These are phyloP conservation scores for Spodoptera frugiperda DNA, from an alignment of 1,140 invertebrate species.

Conservation along the genomic window DNA sequence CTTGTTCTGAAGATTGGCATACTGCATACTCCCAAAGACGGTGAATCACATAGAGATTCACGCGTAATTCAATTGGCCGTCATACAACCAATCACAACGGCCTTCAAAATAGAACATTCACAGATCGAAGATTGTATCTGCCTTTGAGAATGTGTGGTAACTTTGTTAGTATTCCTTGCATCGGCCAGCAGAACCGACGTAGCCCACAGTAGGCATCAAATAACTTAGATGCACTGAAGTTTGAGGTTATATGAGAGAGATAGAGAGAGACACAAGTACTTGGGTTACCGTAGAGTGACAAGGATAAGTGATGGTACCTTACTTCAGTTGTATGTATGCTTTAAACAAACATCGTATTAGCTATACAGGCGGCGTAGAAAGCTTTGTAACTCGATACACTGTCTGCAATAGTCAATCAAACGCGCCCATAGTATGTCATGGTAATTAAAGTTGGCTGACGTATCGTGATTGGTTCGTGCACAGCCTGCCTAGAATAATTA, in stretches of 20 bases:
- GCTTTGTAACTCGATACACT: background rate
- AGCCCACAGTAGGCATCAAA: background rate
- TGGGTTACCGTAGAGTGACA: no score
- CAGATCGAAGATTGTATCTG: background rate
- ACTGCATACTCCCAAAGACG: no score
- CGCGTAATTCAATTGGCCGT: background rate
- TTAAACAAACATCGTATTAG: background rate
- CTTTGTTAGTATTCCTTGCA: background rate
- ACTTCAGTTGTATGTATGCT: background rate
- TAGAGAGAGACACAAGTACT: no score
- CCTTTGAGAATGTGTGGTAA: background rate
- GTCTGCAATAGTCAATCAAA: slow-evolving; percentile 10
- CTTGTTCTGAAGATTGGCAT: no score
- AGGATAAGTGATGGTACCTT: no score
- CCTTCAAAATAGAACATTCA: no score
- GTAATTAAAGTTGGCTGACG: background rate
- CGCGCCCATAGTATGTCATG: slow-evolving; percentile 2
- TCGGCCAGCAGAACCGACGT: background rate
- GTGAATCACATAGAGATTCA: no score
- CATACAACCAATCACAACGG: background rate
- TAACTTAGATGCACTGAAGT: no score
- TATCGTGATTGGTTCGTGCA: background rate
- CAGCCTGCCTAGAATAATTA: no score
- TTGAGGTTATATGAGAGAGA: background rate
- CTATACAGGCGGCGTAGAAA: background rate